Evolutionary conservation across 2,888 invertebrate species (phyloP).

Genomic region (Perizoma affinitatum): DNA sequence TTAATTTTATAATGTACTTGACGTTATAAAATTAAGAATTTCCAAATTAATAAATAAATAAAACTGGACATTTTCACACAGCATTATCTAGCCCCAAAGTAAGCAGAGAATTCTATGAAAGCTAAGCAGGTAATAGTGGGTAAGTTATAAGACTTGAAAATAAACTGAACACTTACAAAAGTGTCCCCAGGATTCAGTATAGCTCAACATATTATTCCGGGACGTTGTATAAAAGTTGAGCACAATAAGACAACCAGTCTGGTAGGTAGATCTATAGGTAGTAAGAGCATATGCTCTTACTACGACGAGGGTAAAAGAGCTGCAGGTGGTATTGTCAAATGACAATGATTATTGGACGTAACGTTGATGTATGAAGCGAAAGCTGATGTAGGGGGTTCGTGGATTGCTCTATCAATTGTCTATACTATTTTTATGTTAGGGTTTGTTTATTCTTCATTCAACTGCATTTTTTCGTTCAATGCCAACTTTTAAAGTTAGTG

Average conservation of each 20-base stretch:
- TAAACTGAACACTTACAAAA: too few species aligned
- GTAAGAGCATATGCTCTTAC: neutral
- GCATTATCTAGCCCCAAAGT: too few species aligned
- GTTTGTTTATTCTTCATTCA: constrained; percentile 10
- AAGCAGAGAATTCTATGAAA: too few species aligned
- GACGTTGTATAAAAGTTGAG: too few species aligned
- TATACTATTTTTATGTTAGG: constrained; percentile 10
- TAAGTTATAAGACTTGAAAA: too few species aligned
- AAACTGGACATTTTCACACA: too few species aligned
- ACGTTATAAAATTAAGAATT: too few species aligned
- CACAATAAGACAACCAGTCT: neutral
- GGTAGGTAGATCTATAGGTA: neutral
- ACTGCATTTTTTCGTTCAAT: neutral
- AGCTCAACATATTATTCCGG: too few species aligned
- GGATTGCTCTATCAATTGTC: constrained; percentile 25
- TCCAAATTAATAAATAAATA: too few species aligned
- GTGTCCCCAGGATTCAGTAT: too few species aligned
- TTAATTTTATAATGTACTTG: too few species aligned
- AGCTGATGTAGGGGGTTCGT: constrained; percentile 22
- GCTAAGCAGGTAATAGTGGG: too few species aligned
- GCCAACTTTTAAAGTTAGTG: neutral
- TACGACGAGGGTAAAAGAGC: constrained; percentile 24
- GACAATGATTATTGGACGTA: constrained; percentile 52
- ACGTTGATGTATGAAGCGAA: constrained; percentile 51
- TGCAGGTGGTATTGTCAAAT: constrained; percentile 53